Evolutionary conservation across 2,797 vertebrate genomes (phyloP).

Genomic region (Sternotherus odoratus): DNA sequence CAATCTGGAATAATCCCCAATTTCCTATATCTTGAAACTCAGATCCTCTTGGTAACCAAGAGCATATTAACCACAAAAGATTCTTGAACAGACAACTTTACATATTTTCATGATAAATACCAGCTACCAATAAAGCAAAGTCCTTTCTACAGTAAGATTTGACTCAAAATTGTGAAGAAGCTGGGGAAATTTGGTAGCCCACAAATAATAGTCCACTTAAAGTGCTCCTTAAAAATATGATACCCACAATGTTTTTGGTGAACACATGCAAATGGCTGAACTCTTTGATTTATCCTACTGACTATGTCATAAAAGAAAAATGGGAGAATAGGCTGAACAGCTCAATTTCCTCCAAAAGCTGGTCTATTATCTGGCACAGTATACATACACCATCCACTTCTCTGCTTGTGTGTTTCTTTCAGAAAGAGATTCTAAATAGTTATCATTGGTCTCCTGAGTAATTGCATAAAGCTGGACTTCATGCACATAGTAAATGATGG

Average conservation of each 20-base stretch:
- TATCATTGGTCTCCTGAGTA: background rate
- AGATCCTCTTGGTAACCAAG: background rate
- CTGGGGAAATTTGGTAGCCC: background rate
- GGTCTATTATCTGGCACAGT: background rate
- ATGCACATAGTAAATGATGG: background rate
- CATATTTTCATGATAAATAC: background rate
- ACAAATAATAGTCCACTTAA: background rate
- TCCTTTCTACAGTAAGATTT: background rate
- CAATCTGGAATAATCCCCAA: background rate
- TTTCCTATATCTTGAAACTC: background rate
- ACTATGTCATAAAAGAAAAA: background rate
- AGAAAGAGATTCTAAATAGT: background rate
- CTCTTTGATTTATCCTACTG: background rate
- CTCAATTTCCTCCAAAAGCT: background rate
- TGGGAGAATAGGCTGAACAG: background rate
- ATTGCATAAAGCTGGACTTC: background rate
- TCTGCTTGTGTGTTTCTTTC: background rate
- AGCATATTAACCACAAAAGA: background rate
- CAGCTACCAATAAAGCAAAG: background rate
- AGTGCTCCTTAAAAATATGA: background rate
- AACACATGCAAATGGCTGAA: background rate
- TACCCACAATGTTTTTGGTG: background rate
- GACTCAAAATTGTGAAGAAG: background rate
- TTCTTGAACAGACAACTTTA: background rate
- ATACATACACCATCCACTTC: background rate